Evolutionary conservation across 2,113 vertebrate genomes (phyloP).

Genomic region (Tylochromis polylepis): DNA sequence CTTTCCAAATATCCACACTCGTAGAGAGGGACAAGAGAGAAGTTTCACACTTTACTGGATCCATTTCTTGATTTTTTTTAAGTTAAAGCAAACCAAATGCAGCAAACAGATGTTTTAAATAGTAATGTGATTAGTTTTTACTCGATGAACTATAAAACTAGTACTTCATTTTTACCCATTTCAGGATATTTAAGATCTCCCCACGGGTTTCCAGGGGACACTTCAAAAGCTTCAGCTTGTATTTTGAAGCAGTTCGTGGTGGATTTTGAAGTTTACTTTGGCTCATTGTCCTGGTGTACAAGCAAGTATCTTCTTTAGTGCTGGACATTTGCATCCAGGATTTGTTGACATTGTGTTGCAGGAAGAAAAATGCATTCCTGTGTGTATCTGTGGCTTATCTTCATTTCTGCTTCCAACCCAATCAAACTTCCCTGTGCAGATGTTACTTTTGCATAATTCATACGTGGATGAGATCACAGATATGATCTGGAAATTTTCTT

Average conservation of each 20-base stretch:
- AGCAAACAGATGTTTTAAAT: not conserved
- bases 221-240: not conserved
- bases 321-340: not conserved
- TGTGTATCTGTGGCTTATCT: not conserved
- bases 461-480: not conserved
- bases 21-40: not conserved
- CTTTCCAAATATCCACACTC: not conserved
- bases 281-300: not conserved
- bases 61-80: not conserved
- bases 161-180: not conserved
- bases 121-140: not conserved
- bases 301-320: not conserved
- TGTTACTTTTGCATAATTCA: not conserved
- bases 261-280: not conserved
- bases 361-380: not conserved
- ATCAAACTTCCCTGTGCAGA: not conserved
- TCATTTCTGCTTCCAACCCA: not conserved
- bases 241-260: not conserved
- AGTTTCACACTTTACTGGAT: not conserved
- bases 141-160: not conserved
- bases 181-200: not conserved
- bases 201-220: accelerated
- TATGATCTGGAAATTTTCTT: not conserved
- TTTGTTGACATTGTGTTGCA: not conserved
- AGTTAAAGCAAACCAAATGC: not conserved